Evolutionary conservation across 2,113 vertebrate genomes (phyloP), one percentile per base, ranked within the genome.

Genomic region (Hyaena hyaena): DNA sequence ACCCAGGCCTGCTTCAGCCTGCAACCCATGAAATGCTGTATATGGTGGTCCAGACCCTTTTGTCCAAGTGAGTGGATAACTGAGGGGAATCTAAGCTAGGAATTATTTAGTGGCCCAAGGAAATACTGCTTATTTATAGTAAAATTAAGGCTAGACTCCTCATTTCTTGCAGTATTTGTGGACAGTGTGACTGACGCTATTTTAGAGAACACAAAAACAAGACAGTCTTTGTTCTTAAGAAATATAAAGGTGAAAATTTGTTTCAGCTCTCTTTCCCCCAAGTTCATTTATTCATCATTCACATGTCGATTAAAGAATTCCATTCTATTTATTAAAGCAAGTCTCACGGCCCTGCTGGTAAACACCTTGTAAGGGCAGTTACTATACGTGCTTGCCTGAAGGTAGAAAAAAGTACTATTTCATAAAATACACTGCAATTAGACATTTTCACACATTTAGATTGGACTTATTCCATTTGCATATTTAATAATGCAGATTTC

Each of bases 271-370:
- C 48, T 91, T 39, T 2, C 33, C 39, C 58, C 28, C 1, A 24
- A 77, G 92, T 73, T 71, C 58, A 35, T 28, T 61, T 31, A 76
- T 93, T 61, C 93, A 90, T 80, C 77, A 81, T 92, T 80, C 95
- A 79, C 39, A 55, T 4, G 53, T 35, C 55, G 50, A 85, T 84
- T 39, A 90, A 16, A 55, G 3, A 86, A 69, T 48, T 91, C 48
- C 63, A 87, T 84, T 88, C 88, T 88, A 58, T 66, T 90, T 94
- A 93, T 66, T 74, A 80, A 83, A 76, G 92, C 80, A n/a, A 61
- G 92, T 87, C 79, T 88, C 87, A 1, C 1, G 21, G 69, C 11
- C 48, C 9, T 58, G 15, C 77, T n/a, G 24, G 28, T 19, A 68
- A 83, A 79, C 4, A 10, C 63, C 43, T n/a, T 23, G 65, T 28